Conservation (phyloP, 1,140 invertebrate genomes). For the Linepithema humile region DNA sequence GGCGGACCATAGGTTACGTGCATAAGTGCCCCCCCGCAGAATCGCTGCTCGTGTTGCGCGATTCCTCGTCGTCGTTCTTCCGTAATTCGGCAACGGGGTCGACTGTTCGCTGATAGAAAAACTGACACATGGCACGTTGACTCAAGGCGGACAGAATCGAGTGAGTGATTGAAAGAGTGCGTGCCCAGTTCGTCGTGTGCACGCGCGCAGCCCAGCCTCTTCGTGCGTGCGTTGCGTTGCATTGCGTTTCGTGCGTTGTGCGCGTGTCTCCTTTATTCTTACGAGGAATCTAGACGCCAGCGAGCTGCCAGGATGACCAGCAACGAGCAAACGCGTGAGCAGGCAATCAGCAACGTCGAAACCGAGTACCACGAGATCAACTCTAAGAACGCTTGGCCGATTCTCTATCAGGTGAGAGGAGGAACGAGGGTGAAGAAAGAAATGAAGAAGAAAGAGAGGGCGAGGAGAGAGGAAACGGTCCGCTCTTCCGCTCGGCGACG, state of each 20-base stretch:
- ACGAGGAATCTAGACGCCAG: constrained; percentile 24
- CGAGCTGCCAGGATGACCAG: constrained; percentile 69
- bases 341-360: constrained; percentile 86
- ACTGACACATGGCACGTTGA: constrained; percentile 58
- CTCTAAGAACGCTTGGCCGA: constrained; percentile 86
- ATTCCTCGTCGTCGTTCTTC: constrained; percentile 1
- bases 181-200: constrained; percentile 48
- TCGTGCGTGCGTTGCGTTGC: constrained; percentile 42
- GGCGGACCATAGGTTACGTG: constrained; percentile 44
- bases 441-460: not conserved
- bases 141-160: constrained; percentile 23
- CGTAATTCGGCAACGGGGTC: constrained; percentile 26
- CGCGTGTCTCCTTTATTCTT: constrained; percentile 43
- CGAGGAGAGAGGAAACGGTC: not conserved
- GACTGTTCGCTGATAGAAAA: constrained; percentile 34
- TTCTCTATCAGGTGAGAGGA: constrained; percentile 87
- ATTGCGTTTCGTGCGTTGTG: constrained; percentile 3
- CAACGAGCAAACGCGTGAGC: constrained; percentile 62
- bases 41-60: not conserved
- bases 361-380: constrained; percentile 88
- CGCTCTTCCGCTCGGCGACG: constrained; percentile 23
- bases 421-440: not conserved
- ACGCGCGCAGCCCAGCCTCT: constrained; percentile 61
- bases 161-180: constrained; percentile 35
- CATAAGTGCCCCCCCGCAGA: constrained; percentile 13